phyloP scores from a whole-genome alignment of 1,140 invertebrate genomes.

The Anagrus nilaparvatae region DNA sequence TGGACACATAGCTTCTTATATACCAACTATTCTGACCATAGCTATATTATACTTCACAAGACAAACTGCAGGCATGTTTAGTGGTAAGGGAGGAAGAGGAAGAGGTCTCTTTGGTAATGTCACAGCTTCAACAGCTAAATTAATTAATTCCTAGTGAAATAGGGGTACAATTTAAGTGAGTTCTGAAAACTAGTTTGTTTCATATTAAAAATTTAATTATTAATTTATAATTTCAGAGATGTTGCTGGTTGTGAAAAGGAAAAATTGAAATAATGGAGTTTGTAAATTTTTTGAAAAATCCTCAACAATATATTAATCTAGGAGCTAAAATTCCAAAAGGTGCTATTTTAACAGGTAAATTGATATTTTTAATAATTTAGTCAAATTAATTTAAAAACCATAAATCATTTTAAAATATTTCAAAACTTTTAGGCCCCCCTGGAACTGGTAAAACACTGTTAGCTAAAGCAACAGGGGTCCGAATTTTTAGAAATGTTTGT shows the following conservation, averaged over 20 bases:
- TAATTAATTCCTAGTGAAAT: conserved; percentile 93
- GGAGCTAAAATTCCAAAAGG: conserved; percentile 99
- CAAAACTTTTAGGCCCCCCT: conserved; percentile 63
- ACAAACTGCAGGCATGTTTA: conserved; percentile 72
- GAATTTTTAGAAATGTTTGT: conserved; percentile 99
- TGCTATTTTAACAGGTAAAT: conserved; percentile 71
- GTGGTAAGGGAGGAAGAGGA: conserved; percentile 57
- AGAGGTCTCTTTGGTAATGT: conserved; percentile 90
- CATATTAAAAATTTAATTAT: conserved; percentile 54
- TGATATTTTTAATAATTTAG: not conserved
- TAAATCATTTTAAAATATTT: conserved; percentile 5
- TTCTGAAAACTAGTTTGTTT: conserved; percentile 43
- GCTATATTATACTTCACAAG: conserved; percentile 77
- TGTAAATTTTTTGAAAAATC: conserved; percentile 99
- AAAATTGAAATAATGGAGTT: conserved; percentile 99
- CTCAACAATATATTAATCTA: conserved; percentile 94
- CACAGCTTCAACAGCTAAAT: conserved; percentile 93
- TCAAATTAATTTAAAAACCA: not conserved
- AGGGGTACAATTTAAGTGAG: conserved; percentile 85
- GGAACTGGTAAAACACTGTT: conserved; percentile 97
- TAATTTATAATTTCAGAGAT: conserved; percentile 56
- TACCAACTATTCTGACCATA: conserved; percentile 63
- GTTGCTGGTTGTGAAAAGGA: conserved; percentile 99
- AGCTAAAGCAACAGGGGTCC: conserved; percentile 98
- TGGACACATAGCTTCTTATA: conserved; percentile 51